Conservation (phyloP, 2,113 vertebrate genomes). For the Grammomys dolichurus region DNA sequence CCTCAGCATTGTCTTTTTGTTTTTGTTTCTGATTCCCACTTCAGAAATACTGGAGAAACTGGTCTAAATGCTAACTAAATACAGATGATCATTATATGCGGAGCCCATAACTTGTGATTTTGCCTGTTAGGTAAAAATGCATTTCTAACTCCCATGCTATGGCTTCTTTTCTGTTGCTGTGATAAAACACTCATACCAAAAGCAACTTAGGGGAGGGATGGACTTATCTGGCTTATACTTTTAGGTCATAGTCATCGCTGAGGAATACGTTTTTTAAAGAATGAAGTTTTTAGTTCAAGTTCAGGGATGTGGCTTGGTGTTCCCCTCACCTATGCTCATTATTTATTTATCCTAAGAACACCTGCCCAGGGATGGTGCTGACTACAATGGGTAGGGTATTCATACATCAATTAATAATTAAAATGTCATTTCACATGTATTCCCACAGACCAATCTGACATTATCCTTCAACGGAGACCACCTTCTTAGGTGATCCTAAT, state of each 20-base stretch:
- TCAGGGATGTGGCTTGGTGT: not conserved
- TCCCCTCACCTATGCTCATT: not conserved
- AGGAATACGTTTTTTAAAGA: not conserved
- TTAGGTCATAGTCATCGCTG: not conserved
- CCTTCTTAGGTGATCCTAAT: not conserved
- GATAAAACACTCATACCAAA: not conserved
- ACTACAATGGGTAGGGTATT: not conserved
- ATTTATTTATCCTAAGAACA: not conserved
- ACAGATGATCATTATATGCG: not conserved
- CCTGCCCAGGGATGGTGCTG: not conserved
- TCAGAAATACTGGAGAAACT: constrained; percentile 15
- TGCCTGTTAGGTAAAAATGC: not conserved
- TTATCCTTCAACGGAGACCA: not conserved
- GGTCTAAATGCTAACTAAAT: not conserved
- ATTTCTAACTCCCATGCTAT: not conserved
- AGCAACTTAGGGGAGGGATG: not conserved
- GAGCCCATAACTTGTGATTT: not conserved
- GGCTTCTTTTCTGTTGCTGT: not conserved
- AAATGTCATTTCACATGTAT: not conserved
- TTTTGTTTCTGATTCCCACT: not conserved
- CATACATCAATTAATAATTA: not conserved
- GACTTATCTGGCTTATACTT: not conserved
- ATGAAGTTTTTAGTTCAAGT: not conserved
- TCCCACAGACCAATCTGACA: not conserved
- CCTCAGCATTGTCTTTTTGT: not conserved